phyloP scores from a whole-genome alignment of 2,797 vertebrate genomes.

The Oophaga sylvatica region DNA sequence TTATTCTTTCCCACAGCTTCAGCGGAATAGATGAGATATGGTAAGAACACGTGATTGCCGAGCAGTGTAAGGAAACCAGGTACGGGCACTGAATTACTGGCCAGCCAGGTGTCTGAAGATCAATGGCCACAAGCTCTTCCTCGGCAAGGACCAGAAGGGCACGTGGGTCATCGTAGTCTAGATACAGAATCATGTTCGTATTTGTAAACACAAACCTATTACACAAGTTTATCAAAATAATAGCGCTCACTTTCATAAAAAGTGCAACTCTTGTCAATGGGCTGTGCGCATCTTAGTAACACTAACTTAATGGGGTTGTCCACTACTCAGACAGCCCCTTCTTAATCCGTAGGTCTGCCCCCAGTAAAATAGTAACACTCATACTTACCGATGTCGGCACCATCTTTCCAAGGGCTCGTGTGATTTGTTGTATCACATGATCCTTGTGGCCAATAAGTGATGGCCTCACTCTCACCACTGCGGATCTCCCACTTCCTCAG shows the following conservation, averaged over 20 bases:
- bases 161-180: slow-evolving; percentile 81
- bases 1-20: slow-evolving; percentile 93
- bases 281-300: background rate
- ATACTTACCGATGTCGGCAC: too few relatives aligned
- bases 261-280: background rate
- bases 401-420: too few relatives aligned
- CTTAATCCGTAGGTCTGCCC: too few relatives aligned
- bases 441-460: too few relatives aligned
- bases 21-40: slow-evolving; percentile 93
- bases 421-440: too few relatives aligned
- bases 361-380: too few relatives aligned
- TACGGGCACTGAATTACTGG: slow-evolving; percentile 91
- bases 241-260: background rate
- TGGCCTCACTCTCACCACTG: too few relatives aligned
- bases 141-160: slow-evolving; percentile 94
- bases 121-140: slow-evolving; percentile 94
- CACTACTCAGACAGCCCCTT: too few relatives aligned
- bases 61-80: slow-evolving; percentile 94
- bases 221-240: background rate
- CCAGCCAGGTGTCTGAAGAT: slow-evolving; percentile 88
- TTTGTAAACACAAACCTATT: background rate
- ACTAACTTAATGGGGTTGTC: too few relatives aligned
- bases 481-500: too few relatives aligned
- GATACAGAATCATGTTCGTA: background rate
- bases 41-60: slow-evolving; percentile 97